A percentile compares a stretch with the other conserved stretches of the same genome.
Conservation (phyloP, 2,113 vertebrate species). For the Ellobius talpinus region DNA sequence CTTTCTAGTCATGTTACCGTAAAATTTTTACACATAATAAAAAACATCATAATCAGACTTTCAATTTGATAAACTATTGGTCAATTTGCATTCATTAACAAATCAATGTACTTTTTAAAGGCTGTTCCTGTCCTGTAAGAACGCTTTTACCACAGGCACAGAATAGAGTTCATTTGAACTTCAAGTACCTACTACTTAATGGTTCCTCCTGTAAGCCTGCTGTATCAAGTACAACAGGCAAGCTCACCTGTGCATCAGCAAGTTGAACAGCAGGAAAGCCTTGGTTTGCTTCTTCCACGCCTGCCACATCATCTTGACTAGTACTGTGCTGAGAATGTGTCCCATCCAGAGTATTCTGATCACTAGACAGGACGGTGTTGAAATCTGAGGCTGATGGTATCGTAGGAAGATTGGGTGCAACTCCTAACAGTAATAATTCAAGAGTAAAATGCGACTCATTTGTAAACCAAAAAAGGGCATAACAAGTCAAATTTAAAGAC, state of each 20-base stretch:
- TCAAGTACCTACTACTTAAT: background rate
- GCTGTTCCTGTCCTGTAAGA: background rate
- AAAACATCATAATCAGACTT: background rate
- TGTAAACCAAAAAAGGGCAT: background rate
- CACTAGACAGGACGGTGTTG: constrained; percentile 96
- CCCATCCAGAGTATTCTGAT: constrained; percentile 98
- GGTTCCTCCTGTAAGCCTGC: background rate
- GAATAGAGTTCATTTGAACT: background rate
- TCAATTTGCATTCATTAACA: constrained; percentile 23
- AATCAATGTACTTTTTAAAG: constrained; percentile 11
- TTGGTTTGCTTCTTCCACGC: constrained; percentile 95
- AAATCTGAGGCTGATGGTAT: constrained; percentile 98
- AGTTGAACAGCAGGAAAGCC: constrained; percentile 97
- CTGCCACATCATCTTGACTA: constrained; percentile 96
- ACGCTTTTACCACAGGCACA: background rate
- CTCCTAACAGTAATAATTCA: constrained; percentile 87
- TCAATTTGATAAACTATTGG: background rate
- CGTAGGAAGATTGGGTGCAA: constrained; percentile 94
- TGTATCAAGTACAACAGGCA: background rate
- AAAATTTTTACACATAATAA: constrained; percentile 13
- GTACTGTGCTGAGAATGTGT: constrained; percentile 98
- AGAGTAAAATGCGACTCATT: constrained; percentile 38
- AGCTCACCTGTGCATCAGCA: constrained; percentile 96
- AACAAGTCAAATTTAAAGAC: background rate
- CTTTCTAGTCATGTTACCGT: background rate